Evolutionary conservation across 2,888 invertebrate genomes (phyloP), one percentile per base, ranked within the genome.

Genomic region (Philereme vetulata): DNA sequence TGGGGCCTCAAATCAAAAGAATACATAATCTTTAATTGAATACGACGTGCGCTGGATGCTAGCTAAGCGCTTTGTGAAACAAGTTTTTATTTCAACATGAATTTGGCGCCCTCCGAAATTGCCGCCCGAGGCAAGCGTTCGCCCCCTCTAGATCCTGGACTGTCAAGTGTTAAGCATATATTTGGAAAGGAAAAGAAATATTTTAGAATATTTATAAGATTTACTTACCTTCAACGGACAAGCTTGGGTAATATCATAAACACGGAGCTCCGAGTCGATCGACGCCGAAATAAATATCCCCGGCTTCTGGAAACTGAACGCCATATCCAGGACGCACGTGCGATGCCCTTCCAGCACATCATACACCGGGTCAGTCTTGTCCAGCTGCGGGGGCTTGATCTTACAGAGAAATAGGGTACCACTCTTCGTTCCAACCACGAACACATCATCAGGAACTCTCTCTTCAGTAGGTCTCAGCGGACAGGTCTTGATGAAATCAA

Each of bases 221-320:
- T 42, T 10, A 43, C 68, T 69, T 59, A 88, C 91, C 82, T 85
- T 90, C 55, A 92, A 60, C 3, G 89, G 88, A 51, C 75, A 72
- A 0, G 68, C 56, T 60, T 88, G 88, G 6, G 75, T 76, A 0
- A 90, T 75, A 64, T 87, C 81, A 62, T 88, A 90, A 0, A 92
- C 65, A 4, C 88, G 72, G 34, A 90, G 43, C 66, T 90, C 90
- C 0, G 90, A 85, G 51, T 90, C 90, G 44, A 86, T 85, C 0
- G 89, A 86, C 4, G 89, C 71, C 0, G 90, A 86, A 0, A 84
- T 81, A 35, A 90, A 86, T 0, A 88, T 62, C 0, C 82, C 84
- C 0, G 86, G 82, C 56, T 77, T 81, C 50, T 88, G 85, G 1
- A 63, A 64, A 40, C 83, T 85, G 59, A 90, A 90, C 0, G 79